Percentiles rank a stretch among this genome's conserved stretches.
These are phyloP conservation scores for Eupithecia pulchellata DNA, from an alignment of 2,888 invertebrate genomes.

Conservation along the genomic window DNA sequence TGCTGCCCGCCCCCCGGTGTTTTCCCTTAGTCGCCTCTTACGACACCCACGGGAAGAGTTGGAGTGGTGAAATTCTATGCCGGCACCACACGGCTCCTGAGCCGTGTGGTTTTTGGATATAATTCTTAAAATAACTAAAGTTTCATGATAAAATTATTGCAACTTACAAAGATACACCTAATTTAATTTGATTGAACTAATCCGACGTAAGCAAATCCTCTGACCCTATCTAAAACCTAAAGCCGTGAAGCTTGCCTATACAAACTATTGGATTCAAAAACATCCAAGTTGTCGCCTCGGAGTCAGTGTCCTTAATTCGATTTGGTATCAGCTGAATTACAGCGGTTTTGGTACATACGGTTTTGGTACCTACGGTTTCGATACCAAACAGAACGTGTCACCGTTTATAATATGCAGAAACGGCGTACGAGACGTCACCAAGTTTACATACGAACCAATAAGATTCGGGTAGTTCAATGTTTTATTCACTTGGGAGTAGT, in stretches of 20 bases:
- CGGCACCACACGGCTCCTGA: too few species aligned
- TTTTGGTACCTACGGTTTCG: constrained; percentile 20
- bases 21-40: too few species aligned
- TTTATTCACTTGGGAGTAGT: too few species aligned
- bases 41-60: too few species aligned
- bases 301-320: constrained; percentile 55
- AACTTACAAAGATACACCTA: too few species aligned
- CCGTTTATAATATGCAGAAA: neutral
- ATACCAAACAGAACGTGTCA: constrained; percentile 35
- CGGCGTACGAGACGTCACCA: neutral
- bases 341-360: constrained; percentile 37
- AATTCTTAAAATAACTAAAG: too few species aligned
- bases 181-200: too few species aligned
- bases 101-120: too few species aligned
- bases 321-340: constrained; percentile 54
- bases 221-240: neutral
- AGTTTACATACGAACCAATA: constrained; percentile 1
- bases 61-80: too few species aligned
- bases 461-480: neutral
- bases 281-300: neutral
- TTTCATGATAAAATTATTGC: too few species aligned
- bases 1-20: too few species aligned
- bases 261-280: neutral
- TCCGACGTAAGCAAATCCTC: neutral
- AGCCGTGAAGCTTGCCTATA: neutral